phyloP scores from a whole-genome alignment of 2,113 vertebrate species.

The Prolemur simus region DNA sequence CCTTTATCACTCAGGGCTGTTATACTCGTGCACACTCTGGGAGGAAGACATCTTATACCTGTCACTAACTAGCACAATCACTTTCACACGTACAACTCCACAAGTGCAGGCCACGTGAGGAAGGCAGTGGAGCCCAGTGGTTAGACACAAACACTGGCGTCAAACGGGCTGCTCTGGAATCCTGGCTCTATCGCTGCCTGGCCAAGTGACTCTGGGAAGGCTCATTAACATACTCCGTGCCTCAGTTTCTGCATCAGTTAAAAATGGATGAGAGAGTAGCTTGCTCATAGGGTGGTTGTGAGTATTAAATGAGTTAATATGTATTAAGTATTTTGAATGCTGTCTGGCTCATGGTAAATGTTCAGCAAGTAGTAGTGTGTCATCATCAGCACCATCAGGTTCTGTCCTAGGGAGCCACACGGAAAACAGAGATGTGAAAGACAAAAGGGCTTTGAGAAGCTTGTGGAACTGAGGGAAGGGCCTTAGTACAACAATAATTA shows the following conservation, averaged over 20 bases:
- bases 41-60: fast-evolving
- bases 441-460: background rate
- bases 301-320: background rate
- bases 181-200: background rate
- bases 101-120: background rate
- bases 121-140: background rate
- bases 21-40: background rate
- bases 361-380: background rate
- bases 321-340: background rate
- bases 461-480: background rate
- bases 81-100: background rate
- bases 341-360: background rate
- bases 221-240: background rate
- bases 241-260: background rate
- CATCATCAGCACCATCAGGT: fast-evolving
- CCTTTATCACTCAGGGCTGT: background rate
- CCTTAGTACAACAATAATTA: background rate
- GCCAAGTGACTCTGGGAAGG: background rate
- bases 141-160: background rate
- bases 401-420: background rate
- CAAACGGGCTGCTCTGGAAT: background rate
- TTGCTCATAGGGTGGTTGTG: background rate
- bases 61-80: background rate
- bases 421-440: background rate
- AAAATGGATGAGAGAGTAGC: background rate